phyloP scores from a whole-genome alignment of 1,140 invertebrate species.

The Hylaeus volcanicus region DNA sequence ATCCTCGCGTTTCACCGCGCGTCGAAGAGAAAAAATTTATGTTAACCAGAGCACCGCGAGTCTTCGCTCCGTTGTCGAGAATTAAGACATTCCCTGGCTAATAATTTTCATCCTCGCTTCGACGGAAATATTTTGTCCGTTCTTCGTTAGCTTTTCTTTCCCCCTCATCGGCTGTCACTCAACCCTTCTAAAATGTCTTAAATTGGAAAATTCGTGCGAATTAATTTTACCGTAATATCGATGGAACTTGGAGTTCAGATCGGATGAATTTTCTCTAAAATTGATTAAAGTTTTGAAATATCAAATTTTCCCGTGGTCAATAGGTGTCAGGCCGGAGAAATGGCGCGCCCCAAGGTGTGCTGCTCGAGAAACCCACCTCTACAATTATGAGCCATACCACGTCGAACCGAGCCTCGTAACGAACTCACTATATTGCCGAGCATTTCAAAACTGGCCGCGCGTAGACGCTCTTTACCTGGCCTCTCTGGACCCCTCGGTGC shows the following conservation, averaged over 20 bases:
- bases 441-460: constrained; percentile 71
- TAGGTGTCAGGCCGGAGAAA: constrained; percentile 70
- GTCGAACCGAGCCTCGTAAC: constrained; percentile 77
- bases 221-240: neutral
- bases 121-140: constrained; percentile 72
- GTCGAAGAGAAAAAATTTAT: constrained; percentile 62
- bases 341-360: constrained; percentile 71
- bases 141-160: neutral
- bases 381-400: constrained; percentile 80
- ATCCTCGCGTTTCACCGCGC: constrained; percentile 30
- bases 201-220: neutral
- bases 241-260: neutral
- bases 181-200: neutral
- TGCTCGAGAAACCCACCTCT: constrained; percentile 70
- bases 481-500: constrained; percentile 8
- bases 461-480: constrained; percentile 59
- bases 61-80: constrained; percentile 51
- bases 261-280: neutral
- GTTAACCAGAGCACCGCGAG: constrained; percentile 63
- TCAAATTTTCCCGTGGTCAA: constrained; percentile 72
- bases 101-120: constrained; percentile 74
- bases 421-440: constrained; percentile 78
- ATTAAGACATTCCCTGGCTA: constrained; percentile 79
- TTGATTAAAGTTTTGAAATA: neutral
- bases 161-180: too few relatives aligned